A percentile compares a stretch with the other conserved stretches of the same genome.
These are phyloP conservation scores for Mirza zaza DNA, from an alignment of 2,113 vertebrate species.

Conservation along the genomic window DNA sequence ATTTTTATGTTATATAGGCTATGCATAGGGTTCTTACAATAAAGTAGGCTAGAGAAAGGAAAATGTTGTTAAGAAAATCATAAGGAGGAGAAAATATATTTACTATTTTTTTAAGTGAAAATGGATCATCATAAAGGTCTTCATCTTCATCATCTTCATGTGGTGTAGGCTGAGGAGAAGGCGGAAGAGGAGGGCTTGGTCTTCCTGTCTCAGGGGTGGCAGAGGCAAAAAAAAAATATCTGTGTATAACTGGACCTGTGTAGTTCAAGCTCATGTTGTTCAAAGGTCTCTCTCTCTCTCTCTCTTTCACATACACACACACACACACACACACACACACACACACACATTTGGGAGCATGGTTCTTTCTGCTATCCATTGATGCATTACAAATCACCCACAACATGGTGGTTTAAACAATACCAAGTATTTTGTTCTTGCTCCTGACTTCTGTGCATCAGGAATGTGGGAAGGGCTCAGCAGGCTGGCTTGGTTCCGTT, in stretches of 20 bases:
- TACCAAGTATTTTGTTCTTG: not conserved
- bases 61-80: not conserved
- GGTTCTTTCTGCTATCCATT: not conserved
- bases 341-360: not conserved
- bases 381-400: not conserved
- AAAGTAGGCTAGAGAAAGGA: not conserved
- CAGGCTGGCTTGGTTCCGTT: not conserved
- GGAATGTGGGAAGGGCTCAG: not conserved
- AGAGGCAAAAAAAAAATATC: not conserved
- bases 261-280: not conserved
- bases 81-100: not conserved
- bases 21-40: not conserved
- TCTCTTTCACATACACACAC: not conserved
- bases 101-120: not conserved
- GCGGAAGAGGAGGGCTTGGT: not conserved
- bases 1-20: not conserved
- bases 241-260: not conserved
- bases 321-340: accelerated
- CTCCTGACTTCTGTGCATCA: not conserved
- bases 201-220: not conserved
- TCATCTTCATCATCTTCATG: not conserved
- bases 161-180: not conserved
- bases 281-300: not conserved
- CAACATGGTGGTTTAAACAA: not conserved
- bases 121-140: not conserved